Conservation (phyloP, 2,888 invertebrate genomes). For the Phaonia tiefii region DNA sequence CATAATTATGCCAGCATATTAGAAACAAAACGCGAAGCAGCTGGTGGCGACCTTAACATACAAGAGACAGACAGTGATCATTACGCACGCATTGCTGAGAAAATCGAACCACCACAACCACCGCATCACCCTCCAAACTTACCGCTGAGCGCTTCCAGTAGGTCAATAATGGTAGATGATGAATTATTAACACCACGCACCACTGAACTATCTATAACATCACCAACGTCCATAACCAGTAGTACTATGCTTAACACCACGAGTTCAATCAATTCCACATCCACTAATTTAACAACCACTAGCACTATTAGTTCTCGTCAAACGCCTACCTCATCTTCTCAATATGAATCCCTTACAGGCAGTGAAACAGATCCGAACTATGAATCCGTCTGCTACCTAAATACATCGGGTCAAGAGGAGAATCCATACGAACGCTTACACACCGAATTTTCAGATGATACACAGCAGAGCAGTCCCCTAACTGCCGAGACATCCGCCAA, state of each 20-base stretch:
- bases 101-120: slow-evolving; percentile 46
- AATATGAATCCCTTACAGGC: slow-evolving; percentile 89
- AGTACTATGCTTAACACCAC: slow-evolving; percentile 71
- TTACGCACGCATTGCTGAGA: slow-evolving; percentile 75
- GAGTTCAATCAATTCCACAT: slow-evolving; percentile 70
- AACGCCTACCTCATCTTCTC: slow-evolving; percentile 83
- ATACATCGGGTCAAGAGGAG: slow-evolving; percentile 79
- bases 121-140: slow-evolving; percentile 36
- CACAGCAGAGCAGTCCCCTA: slow-evolving; percentile 72
- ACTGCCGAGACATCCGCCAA: slow-evolving; percentile 67
- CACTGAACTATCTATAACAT: slow-evolving; percentile 69
- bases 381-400: slow-evolving; percentile 89
- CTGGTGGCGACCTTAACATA: neutral
- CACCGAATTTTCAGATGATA: slow-evolving; percentile 77
- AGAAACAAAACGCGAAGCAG: slow-evolving; percentile 73
- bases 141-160: slow-evolving; percentile 59
- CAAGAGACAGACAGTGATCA: slow-evolving; percentile 72
- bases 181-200: slow-evolving; percentile 63
- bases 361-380: slow-evolving; percentile 92
- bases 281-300: slow-evolving; percentile 70
- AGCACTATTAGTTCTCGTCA: slow-evolving; percentile 80
- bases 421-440: slow-evolving; percentile 86
- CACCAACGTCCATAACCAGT: slow-evolving; percentile 74
- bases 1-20: slow-evolving; percentile 79
- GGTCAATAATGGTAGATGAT: slow-evolving; percentile 58